A percentile compares a stretch with the other conserved stretches of the same genome.
phyloP scores from a whole-genome alignment of 2,113 vertebrate species.

The Chloebia gouldiae region DNA sequence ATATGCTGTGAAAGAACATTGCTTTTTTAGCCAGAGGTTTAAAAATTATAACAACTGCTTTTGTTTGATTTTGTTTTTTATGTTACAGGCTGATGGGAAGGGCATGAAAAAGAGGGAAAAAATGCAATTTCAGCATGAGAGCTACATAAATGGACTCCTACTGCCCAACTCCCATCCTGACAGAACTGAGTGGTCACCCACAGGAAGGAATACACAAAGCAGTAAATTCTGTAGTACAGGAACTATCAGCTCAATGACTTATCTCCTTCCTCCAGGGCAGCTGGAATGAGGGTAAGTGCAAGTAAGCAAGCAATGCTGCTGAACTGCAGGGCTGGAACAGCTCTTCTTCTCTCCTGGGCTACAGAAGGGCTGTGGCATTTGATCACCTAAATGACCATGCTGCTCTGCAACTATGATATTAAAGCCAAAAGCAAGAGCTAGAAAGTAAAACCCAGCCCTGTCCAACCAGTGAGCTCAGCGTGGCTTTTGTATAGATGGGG shows the following conservation, averaged over 20 bases:
- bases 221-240: not conserved
- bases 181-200: not conserved
- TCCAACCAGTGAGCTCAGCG: not conserved
- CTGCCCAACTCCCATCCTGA: not conserved
- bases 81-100: not conserved
- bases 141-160: not conserved
- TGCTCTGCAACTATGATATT: rapidly evolving
- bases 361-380: not conserved
- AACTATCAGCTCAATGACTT: not conserved
- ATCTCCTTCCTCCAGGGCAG: not conserved
- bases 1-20: rapidly evolving
- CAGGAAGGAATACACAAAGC: not conserved
- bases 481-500: not conserved
- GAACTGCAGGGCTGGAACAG: not conserved
- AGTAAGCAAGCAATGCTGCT: not conserved
- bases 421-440: not conserved
- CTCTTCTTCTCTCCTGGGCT: not conserved
- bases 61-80: not conserved
- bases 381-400: rapidly evolving
- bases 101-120: not conserved
- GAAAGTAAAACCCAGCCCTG: not conserved
- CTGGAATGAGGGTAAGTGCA: not conserved
- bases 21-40: not conserved
- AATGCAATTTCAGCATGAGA: not conserved
- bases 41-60: not conserved